phyloP scores from a whole-genome alignment of 2,113 vertebrate species.

The Callithrix jacchus region DNA sequence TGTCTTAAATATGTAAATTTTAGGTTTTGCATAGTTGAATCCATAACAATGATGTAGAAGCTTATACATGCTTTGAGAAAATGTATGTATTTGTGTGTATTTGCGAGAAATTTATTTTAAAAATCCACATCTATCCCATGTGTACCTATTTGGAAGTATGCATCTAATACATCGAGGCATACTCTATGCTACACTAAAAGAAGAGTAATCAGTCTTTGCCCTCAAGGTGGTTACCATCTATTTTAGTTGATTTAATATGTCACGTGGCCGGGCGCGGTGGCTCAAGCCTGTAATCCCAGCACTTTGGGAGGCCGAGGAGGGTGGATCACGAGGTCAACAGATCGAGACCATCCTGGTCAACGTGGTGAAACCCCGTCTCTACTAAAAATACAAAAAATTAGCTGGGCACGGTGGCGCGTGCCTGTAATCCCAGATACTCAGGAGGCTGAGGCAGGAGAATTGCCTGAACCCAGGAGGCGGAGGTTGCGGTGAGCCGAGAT shows the following conservation, averaged over 20 bases:
- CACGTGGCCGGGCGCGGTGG: no score
- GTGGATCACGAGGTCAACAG: no score
- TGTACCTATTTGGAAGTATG: neutral
- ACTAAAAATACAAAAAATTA: no score
- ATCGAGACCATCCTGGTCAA: no score
- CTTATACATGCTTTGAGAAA: neutral
- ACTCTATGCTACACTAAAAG: neutral
- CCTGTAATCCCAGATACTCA: no score
- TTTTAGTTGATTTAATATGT: neutral
- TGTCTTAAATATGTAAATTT: neutral
- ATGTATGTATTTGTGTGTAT: neutral
- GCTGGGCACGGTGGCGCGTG: no score
- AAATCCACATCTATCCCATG: neutral
- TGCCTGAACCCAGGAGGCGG: no score
- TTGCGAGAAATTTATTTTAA: neutral
- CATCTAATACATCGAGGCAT: neutral
- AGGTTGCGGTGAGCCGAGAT: no score
- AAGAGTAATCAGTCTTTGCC: neutral
- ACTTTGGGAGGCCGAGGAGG: no score
- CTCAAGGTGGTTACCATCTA: neutral
- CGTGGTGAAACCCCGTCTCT: no score
- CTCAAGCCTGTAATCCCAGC: no score
- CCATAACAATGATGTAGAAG: neutral
- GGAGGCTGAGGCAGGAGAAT: no score
- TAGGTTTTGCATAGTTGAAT: constrained; percentile 5